Percentiles rank a stretch among this genome's conserved stretches.
Evolutionary conservation across 2,113 vertebrate genomes (phyloP).

Genomic region (Phyllopteryx taeniolatus): DNA sequence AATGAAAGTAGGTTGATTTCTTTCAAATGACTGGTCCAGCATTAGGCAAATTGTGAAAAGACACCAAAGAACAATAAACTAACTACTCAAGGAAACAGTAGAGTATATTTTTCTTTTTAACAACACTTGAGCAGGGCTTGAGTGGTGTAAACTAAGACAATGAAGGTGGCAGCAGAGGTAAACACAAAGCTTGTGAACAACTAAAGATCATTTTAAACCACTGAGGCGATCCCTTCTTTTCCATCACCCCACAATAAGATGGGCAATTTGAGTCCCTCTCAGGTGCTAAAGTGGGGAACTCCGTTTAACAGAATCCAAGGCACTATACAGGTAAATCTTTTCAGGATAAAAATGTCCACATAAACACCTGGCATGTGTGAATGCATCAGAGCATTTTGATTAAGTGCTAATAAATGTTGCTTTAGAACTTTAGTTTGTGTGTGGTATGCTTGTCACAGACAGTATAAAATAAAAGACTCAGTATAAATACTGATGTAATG

Average conservation of each 20-base stretch:
- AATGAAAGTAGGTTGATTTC: not conserved
- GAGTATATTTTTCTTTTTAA: not conserved
- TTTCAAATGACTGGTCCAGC: conserved; percentile 3
- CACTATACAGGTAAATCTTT: not conserved
- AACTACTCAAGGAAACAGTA: not conserved
- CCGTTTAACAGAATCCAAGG: not conserved
- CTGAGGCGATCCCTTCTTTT: not conserved
- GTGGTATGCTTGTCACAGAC: conserved; percentile 7
- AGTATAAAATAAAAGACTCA: not conserved
- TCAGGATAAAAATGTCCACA: not conserved
- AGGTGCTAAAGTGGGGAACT: not conserved
- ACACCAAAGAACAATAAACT: not conserved
- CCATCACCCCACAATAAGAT: not conserved
- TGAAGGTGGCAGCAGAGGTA: not conserved
- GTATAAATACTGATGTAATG: conserved; percentile 8
- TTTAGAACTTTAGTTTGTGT: not conserved
- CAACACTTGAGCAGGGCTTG: not conserved
- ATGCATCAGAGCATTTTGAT: not conserved
- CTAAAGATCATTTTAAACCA: not conserved
- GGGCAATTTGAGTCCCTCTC: not conserved
- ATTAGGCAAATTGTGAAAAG: not conserved
- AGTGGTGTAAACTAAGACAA: not conserved
- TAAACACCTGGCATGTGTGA: conserved; percentile 4
- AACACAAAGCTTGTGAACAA: not conserved
- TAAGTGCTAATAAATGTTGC: not conserved